A percentile compares a stretch with the other conserved stretches of the same genome.
Evolutionary conservation across 2,888 invertebrate species (phyloP).

Genomic region (Xanthia icteritia): DNA sequence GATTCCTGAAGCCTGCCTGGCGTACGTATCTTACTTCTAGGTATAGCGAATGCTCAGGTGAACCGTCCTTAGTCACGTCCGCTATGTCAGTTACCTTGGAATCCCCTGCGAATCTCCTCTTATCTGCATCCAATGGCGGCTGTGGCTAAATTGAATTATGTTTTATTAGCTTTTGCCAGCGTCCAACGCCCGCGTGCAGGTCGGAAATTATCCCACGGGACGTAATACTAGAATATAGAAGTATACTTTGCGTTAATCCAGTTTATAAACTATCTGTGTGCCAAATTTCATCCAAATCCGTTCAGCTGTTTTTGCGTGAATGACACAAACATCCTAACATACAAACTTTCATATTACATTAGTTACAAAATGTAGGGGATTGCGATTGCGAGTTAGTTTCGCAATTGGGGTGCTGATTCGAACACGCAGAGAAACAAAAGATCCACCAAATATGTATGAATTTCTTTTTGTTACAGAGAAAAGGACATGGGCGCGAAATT

Average conservation of each 20-base stretch:
- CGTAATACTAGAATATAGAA: not conserved
- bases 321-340: not conserved
- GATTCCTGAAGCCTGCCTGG: no score
- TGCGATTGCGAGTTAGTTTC: not conserved
- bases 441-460: not conserved
- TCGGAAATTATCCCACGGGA: not conserved
- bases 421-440: not conserved
- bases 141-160: no score
- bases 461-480: slow-evolving; percentile 92
- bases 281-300: not conserved
- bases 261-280: not conserved
- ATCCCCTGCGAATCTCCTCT: no score
- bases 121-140: no score
- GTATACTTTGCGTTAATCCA: not conserved
- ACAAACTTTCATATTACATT: not conserved
- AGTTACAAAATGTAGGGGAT: not conserved
- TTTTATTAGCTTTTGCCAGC: no score
- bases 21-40: no score
- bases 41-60: no score
- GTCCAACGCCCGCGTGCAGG: not conserved
- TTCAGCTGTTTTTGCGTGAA: not conserved
- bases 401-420: not conserved
- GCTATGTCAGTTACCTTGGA: no score
- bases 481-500: slow-evolving; percentile 95
- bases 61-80: no score